A percentile compares a stretch with the other conserved stretches of the same genome.
phyloP scores from a whole-genome alignment of 2,888 invertebrate genomes.

The Trissolcus japonicus region DNA sequence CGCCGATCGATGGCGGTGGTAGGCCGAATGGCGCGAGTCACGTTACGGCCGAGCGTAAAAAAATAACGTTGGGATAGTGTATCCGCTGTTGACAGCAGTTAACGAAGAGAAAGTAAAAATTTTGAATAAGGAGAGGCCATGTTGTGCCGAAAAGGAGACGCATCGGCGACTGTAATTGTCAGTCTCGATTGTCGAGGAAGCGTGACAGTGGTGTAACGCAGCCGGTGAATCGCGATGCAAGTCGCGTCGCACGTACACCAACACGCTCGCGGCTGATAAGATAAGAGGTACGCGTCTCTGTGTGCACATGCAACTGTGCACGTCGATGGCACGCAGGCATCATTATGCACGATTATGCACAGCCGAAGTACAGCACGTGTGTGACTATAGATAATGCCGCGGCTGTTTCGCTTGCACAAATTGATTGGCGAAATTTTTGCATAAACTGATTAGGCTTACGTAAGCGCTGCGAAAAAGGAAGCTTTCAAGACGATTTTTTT shows the following conservation, averaged over 20 bases:
- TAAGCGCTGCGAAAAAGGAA: constrained; percentile 8
- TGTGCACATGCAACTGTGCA: constrained; percentile 45
- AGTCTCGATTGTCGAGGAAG: constrained; percentile 26
- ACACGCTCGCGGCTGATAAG: constrained; percentile 63
- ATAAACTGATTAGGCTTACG: constrained; percentile 21
- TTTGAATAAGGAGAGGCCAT: constrained; percentile 9
- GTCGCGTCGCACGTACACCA: constrained; percentile 14
- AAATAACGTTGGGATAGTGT: background rate
- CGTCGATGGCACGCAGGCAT: constrained; percentile 47
- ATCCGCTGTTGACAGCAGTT: background rate
- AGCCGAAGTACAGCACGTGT: constrained; percentile 48
- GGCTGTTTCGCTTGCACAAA: constrained; percentile 33
- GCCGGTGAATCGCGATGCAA: constrained; percentile 30
- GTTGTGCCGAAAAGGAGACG: constrained; percentile 15
- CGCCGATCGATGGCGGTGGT: constrained; percentile 21
- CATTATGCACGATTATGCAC: constrained; percentile 57
- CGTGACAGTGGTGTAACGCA: constrained; percentile 30
- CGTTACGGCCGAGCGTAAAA: too few relatives aligned
- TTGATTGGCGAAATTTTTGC: constrained; percentile 37
- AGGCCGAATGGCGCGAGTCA: constrained; percentile 17
- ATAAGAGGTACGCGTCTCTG: constrained; percentile 63
- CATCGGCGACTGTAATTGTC: constrained; percentile 17
- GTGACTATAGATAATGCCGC: constrained; percentile 34
- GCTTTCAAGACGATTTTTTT: background rate
- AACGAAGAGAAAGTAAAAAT: constrained; percentile 20